These are phyloP conservation scores for Hemibagrus guttatus DNA, from an alignment of 2,797 vertebrate genomes.

Conservation along the genomic window DNA sequence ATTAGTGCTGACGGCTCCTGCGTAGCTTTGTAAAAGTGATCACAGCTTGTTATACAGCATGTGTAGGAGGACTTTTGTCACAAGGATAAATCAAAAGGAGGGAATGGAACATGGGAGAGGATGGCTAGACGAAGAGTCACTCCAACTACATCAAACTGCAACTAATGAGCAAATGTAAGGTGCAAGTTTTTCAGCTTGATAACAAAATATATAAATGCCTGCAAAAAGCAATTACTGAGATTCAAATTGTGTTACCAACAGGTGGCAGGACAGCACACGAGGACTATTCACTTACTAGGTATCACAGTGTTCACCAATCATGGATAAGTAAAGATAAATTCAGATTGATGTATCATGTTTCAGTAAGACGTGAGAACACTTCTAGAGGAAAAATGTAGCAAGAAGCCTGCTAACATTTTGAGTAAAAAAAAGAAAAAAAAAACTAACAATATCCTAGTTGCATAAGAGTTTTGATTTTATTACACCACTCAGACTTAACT, in stretches of 20 bases:
- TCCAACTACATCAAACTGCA: slow-evolving; percentile 72
- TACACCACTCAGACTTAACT: too few species aligned
- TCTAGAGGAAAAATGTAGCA: neutral
- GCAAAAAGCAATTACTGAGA: slow-evolving; percentile 51
- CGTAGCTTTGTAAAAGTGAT: slow-evolving; percentile 73
- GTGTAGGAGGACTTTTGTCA: slow-evolving; percentile 80
- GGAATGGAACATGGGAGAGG: slow-evolving; percentile 65
- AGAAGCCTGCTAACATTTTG: neutral
- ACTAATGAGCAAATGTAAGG: slow-evolving; percentile 73
- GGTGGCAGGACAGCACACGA: neutral
- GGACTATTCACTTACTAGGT: neutral
- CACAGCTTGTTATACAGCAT: slow-evolving; percentile 68
- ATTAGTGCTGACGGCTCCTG: slow-evolving; percentile 78
- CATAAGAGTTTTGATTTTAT: too few species aligned
- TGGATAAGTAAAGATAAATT: neutral
- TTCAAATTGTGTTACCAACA: neutral
- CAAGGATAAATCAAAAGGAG: slow-evolving; percentile 75
- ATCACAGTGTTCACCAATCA: neutral
- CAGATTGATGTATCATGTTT: neutral
- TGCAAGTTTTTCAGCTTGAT: slow-evolving; percentile 48
- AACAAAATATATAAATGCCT: slow-evolving; percentile 68
- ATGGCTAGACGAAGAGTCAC: slow-evolving; percentile 67
- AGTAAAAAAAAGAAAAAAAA: too few species aligned
- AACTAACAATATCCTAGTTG: too few species aligned
- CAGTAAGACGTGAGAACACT: neutral